Evolutionary conservation across 2,888 invertebrate species (phyloP), one percentile per base, ranked within the genome.

Genomic region (Epirrhoe tristata): DNA sequence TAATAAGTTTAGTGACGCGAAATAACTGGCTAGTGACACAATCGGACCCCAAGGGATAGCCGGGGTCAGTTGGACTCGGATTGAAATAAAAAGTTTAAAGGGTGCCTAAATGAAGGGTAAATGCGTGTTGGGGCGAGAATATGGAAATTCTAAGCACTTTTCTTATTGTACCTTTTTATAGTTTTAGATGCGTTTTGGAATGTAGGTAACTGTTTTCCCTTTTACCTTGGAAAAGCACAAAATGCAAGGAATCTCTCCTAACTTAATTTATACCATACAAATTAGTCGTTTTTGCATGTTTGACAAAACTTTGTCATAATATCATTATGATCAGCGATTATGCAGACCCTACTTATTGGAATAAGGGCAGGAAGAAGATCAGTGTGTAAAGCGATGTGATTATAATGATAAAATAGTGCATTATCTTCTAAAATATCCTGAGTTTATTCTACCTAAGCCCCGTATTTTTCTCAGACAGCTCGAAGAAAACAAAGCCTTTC

Each of bases 1-100:
- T 78, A 78, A 76, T 76, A 74, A 73, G 78, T 70, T 73, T 72
- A 78, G 74, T 77, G 78, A 75, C 76, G 77, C 78, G 75, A 72
- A 72, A 74, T 78, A 78, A 77, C 75, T 74, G 77, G 76, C 71
- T 71, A 74, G 74, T 73, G 77, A 74, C 74, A 72, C 71, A 72
- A 69, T 68, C 65, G 71, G 72, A 69, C 73, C 74, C 74, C 63
- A 51, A 66, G 71, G 73, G 73, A 63, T 58, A 54, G 62, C 39
- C 14, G 63, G 74, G 72, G 71, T 72, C 74, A 67, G 62, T 51
- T 46, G 69, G 65, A 58, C 61, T 66, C 51, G 66, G 69, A 74
- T 74, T 71, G 69, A 74, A 74, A 74, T 74, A 74, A 74, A 74
- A 74, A 74, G 63, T 71, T 71, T 71, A 74, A 76, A 76, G 76